Evolutionary conservation across 2,888 invertebrate species (phyloP), one percentile per base, ranked within the genome.

Genomic region (Thera obeliscata): DNA sequence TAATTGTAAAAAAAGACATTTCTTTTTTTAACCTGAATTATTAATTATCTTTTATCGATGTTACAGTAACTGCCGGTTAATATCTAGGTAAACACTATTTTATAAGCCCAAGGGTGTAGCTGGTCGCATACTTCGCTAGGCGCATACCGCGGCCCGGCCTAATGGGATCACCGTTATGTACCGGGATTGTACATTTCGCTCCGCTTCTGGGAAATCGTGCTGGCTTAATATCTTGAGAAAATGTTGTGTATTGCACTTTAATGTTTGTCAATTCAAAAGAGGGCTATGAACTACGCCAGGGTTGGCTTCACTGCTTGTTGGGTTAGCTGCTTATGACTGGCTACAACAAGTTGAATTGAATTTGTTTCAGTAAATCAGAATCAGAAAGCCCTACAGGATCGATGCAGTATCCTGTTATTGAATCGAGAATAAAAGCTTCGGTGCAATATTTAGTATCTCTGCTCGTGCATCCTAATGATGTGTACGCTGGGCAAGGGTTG

Each of bases 371-470:
- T 76, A 75, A 65, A 65, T 65, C 59, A 65, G 33, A 65, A 12
- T 48, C 43, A 46, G 46, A 22, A 49, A 64, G 57, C 54, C 52
- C 46, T 59, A 73, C 64, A 66, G 73, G 71, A 81, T 81, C 78
- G 75, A 81, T 82, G 83, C 82, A 82, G 83, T 83, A 82, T 80
- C 77, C 78, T 71, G 77, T 81, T 81, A 80, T 66, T 56, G 52
- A 38, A 58, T 58, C 36, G 57, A 49, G 11, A 56, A 64, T 69
- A 66, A 65, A 67, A 74, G 83, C 84, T 81, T 82, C 83, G 81
- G 76, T 80, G 76, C 79, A 85, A 86, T 87, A 65, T 67, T 63
- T 57, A 58, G 84, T 84, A 88, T 88, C 88, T 83, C 61, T 75
- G 79, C 76, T 85, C 87, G 86, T 90, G 89, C 81, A 88, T 90